Base-by-base conservation (phyloP, 1,140 invertebrate genomes). In the Helicoverpa armigera region DNA sequence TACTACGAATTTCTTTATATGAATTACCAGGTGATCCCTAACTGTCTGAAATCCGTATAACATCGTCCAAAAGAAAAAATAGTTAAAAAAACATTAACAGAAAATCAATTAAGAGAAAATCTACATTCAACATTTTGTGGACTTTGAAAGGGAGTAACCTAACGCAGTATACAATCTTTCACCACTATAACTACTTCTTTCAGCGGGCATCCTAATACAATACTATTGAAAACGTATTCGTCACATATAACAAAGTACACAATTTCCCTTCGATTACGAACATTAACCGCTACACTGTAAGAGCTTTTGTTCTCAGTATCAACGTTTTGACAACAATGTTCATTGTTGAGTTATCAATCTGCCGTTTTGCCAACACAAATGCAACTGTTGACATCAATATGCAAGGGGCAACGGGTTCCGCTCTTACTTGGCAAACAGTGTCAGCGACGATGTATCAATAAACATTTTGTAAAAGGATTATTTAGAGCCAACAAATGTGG, bases 301-400 rank as follows among this genome's bases (percentile, higher is more conserved):
- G 56, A 61, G 43, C n/a, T 63, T 76, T 51, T 29, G 58, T 76
- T 76, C 58, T 23, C 43, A 60, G 56, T 50, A 58, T 60, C 23
- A 53, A 56, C 18, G 58, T 76, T 76, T 51, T n/a, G 56, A 63
- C 56, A 76, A 76, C 58, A 76, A 61, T 76, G 56, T n/a, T 14
- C 73, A 63, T 76, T 76, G 73, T 76, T 51, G 16, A 10, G 35
- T n/a, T 63, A 63, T 29, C 54, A 74, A 35, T 35, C 73, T 63
- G 54, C 43, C 43, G 43, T 2, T 61, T 76, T 51, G 13, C 18
- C 48, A 74, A 74, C 67, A 70, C 5, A 53, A 23, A 16, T 18
- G 53, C 29, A 10, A 73, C 16, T 58, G 70, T 72, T 35, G 48
- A 70, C 48, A 56, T 54, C 16, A 53, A 51, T 53, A 70, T 53